These are phyloP conservation scores for Diplazon laetatorius DNA, from an alignment of 2,888 invertebrate species.

Conservation along the genomic window DNA sequence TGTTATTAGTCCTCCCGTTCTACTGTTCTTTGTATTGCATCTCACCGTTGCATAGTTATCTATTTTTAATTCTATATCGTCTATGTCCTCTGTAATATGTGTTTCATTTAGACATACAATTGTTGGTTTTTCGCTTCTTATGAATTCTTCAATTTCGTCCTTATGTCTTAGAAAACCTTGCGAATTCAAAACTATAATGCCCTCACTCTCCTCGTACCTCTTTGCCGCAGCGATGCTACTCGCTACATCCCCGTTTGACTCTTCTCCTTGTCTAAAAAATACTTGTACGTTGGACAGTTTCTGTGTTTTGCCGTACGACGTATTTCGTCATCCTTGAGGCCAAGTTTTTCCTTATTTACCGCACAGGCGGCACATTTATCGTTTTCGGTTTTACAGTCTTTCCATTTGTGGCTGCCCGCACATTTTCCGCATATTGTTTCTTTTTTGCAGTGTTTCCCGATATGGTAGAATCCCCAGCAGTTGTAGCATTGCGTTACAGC, in stretches of 20 bases:
- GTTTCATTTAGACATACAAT: background rate
- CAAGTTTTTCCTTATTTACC: background rate
- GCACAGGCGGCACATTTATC: constrained; percentile 56
- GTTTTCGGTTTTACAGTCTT: constrained; percentile 33
- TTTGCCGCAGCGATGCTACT: too few species aligned
- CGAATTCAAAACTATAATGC: background rate
- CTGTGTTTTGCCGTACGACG: constrained; percentile 26
- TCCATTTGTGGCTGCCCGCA: constrained; percentile 45
- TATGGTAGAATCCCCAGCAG: constrained; percentile 56
- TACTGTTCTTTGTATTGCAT: constrained; percentile 6
- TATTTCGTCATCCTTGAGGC: background rate
- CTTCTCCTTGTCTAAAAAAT: constrained; percentile 5
- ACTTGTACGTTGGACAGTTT: background rate
- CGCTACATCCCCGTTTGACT: background rate
- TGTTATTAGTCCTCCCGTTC: constrained; percentile 17
- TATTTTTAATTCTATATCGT: constrained; percentile 13
- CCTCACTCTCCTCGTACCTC: too few species aligned
- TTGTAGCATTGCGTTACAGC: constrained; percentile 54
- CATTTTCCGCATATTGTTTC: constrained; percentile 52
- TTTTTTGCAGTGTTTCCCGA: constrained; percentile 54
- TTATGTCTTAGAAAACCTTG: background rate
- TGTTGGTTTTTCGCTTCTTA: background rate
- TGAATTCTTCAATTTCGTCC: background rate
- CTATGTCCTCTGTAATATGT: background rate
- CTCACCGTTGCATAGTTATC: constrained; percentile 14